Percentiles rank a stretch among this genome's conserved stretches.
phyloP scores from a whole-genome alignment of 2,888 invertebrate genomes.

The Agrotis ipsilon region DNA sequence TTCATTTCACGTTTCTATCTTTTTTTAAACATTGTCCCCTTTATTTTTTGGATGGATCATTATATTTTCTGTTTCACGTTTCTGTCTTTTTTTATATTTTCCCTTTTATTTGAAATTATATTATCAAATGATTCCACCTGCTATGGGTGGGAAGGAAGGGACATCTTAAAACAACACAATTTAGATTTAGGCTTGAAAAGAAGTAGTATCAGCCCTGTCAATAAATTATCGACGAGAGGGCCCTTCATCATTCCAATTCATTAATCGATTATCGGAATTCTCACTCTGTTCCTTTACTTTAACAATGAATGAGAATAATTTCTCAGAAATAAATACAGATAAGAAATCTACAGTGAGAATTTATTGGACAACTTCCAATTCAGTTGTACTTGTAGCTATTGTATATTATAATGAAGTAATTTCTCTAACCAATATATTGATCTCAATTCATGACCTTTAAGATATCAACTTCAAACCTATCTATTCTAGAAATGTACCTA shows the following conservation, averaged over 20 bases:
- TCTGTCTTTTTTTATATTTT: no score
- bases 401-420: neutral
- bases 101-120: no score
- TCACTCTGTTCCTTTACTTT: neutral
- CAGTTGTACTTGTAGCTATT: conserved; percentile 3
- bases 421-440: neutral
- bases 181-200: neutral
- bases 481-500: no score
- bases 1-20: no score
- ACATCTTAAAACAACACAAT: neutral
- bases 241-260: neutral
- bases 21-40: no score
- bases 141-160: no score
- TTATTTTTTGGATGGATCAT: no score
- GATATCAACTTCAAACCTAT: no score
- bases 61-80: no score
- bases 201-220: neutral
- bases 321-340: neutral
- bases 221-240: neutral
- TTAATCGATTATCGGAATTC: conserved; percentile 11
- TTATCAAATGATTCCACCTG: no score
- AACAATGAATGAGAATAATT: neutral
- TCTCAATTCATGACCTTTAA: no score
- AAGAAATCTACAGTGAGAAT: neutral
- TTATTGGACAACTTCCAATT: conserved; percentile 7